Base-by-base conservation (phyloP, 2,113 vertebrate genomes). In the Odontesthes bonariensis region DNA sequence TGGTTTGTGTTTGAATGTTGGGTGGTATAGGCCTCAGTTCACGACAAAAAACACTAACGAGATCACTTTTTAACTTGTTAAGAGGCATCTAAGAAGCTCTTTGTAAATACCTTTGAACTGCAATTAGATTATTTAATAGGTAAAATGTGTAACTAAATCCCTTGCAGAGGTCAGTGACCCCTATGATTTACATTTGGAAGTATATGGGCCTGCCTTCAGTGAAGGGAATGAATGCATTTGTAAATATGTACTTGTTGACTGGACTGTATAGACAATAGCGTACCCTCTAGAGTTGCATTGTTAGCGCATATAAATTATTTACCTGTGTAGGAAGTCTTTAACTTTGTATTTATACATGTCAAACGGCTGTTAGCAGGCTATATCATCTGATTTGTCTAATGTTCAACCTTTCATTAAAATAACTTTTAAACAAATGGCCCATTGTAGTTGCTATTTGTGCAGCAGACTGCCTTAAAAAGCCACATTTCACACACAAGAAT, bases 171-270 rank as follows among this genome's bases (percentile, higher is more conserved):
- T 71, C 64, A 73, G 65, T 59, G 47, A 81, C 56, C 8, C 77
- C 7, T 42, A 68, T 22, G 44, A 51, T 71, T 31, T 66, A 64
- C 44, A 38, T 71, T 66, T 77, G 63, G 59, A 75, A 64, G 63
- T 74, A 9, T 69, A 9, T 69, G 23, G 72, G 65, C 38, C 65
- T 55, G 56, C 89, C 93, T 93, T 91, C 87, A 90, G 74, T 88
- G 81, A 93, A 94, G 74, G 90, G 71, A 85, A 71, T 76, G 75
- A 82, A 86, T 80, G 87, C 77, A 88, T 75, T 16, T 64, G 74
- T 91, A 87, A 88, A 75, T 91, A 92, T 89, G 81, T 83, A 85
- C 82, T 79, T 76, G 75, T 9, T 87, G 79, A 86, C 75, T 63
- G 70, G 83, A 70, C 84, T 88, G 86, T 91, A 88, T 91, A 79